Evolutionary conservation across 2,888 invertebrate species (phyloP), one percentile per base, ranked within the genome.

Genomic region (Mycalesis mineus): DNA sequence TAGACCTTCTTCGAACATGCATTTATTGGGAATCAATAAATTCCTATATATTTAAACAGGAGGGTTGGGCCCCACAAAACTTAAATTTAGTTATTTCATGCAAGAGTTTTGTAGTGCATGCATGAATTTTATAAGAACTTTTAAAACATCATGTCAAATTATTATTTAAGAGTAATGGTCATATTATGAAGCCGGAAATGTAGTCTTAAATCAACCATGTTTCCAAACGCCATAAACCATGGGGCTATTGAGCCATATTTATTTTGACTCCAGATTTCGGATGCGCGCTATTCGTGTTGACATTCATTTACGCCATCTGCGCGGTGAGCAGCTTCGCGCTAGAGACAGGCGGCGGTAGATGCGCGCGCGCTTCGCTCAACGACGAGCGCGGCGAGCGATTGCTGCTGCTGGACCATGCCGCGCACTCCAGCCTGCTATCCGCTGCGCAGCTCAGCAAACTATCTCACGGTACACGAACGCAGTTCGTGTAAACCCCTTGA

Each of bases 301-400:
- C 86, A 3, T 89, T 85, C 68, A 70, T 89, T 39, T 90, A 90
- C 76, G 88, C 87, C 0, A 87, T 90, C 33, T 82, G 83, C 68
- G 82, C 88, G 1, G 90, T 90, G 6, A 83, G 79, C 63, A 89
- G 88, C 61, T 89, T 88, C 71, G 82, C 84, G 0, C 59, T 85
- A 9, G 87, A 87, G 68, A 82, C 81, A 0, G 80, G 80, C 17
- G 69, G 75, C 22, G 78, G 79, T 0, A 68, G 77, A 3, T 79
- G 82, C 62, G 74, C 73, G 0, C 78, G 77, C 37, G 68, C 74
- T 0, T 57, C 65, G 0, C 70, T 73, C 13, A 57, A 68, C 57
- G 85, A 84, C 65, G 86, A 85, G 65, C 74, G 86, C 28, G 89
- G 88, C 37, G 89, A 88, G 54, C 72, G 88, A 0, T 67, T 89